These are phyloP conservation scores for Dicerorhinus sumatrensis DNA, from an alignment of 2,113 vertebrate species.

Conservation along the genomic window DNA sequence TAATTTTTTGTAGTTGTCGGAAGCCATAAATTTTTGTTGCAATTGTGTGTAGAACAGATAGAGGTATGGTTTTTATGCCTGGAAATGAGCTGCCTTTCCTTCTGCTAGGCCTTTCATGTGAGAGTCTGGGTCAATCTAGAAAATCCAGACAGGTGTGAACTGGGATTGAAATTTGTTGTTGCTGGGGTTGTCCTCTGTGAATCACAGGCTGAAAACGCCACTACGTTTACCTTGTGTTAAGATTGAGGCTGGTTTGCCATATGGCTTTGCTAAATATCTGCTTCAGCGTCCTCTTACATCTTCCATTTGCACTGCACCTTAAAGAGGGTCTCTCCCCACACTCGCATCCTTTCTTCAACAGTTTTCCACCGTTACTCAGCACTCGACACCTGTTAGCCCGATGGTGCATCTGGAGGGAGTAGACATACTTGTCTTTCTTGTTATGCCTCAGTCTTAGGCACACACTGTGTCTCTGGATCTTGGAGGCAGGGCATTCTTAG, in stretches of 20 bases:
- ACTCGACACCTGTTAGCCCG: neutral
- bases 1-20: neutral
- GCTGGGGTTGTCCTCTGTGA: neutral
- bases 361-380: neutral
- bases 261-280: neutral
- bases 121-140: neutral
- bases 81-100: neutral
- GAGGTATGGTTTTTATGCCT: neutral
- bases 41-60: neutral
- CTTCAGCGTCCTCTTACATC: neutral
- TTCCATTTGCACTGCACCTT: neutral
- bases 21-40: neutral
- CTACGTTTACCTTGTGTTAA: neutral
- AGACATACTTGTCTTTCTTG: neutral
- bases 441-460: neutral
- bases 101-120: neutral
- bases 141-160: neutral
- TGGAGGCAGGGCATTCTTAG: neutral
- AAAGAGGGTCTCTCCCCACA: neutral
- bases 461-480: neutral
- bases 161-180: neutral
- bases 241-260: neutral
- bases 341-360: too few relatives aligned
- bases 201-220: neutral
- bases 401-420: neutral